Evolutionary conservation across 2,113 vertebrate species (phyloP), one percentile per base, ranked within the genome.

Genomic region (Embiotoca jacksoni): DNA sequence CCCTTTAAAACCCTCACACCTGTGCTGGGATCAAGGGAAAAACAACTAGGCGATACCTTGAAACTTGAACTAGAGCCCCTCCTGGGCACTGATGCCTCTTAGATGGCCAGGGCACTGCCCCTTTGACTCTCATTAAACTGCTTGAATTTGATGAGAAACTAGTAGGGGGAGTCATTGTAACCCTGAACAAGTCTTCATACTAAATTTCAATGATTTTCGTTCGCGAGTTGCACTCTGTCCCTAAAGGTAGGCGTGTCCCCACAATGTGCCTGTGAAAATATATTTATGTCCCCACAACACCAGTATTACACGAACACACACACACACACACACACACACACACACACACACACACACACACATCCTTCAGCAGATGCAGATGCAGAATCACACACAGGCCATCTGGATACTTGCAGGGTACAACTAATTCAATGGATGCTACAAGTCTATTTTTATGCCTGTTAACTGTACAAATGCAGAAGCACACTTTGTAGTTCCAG

Each of bases 351-450:
- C 23, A 23, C 23, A 23, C 23, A 23, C 23, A 23, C 23, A 59
- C 37, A 47, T 52, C 33, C n/a, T 41, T 7, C 50, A 56, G 23
- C 54, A 76, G 46, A 32, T 50, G 47, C 54, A 76, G 46, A 32
- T 50, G 47, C 69, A 63, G 49, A 76, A 69, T 67, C n/a, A 82
- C 65, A 67, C 61, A 31, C 1, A 3, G 47, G 78, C 85, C 84
- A 87, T 89, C 87, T 89, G 84, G 82, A 64, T 75, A 54, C 72
- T 76, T 84, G 74, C 72, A 70, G 67, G 41, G 58, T n/a, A 68
- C 69, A 75, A 47, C 77, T 64, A 52, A 84, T 84, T 84, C 64
- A 88, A 80, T 84, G 81, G 66, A 78, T 57, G 59, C 50, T 72
- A 50, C 55, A 67, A 63, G 62, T 74, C 65, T 76, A 87, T 78